Percentiles rank a stretch among this genome's conserved stretches.
These are phyloP conservation scores for Sepiola atlantica DNA, from an alignment of 2,888 invertebrate species.

Conservation along the genomic window DNA sequence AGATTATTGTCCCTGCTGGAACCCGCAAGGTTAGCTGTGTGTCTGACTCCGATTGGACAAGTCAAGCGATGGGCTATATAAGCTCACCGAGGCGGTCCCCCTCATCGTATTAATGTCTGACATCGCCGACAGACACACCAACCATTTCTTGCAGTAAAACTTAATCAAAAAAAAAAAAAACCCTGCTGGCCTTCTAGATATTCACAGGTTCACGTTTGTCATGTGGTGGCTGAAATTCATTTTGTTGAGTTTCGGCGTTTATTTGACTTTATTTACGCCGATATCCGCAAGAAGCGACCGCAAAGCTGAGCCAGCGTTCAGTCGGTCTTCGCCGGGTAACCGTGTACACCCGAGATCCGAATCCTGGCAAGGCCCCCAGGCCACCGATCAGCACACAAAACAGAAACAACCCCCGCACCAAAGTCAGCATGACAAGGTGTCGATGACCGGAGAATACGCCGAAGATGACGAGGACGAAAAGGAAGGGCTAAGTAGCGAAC, in stretches of 20 bases:
- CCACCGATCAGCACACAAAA: not conserved
- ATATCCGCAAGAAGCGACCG: constrained; percentile 36
- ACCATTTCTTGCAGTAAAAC: not conserved
- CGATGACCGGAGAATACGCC: not conserved
- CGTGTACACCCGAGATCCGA: not conserved
- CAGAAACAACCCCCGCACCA: not conserved
- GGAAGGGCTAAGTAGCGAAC: not conserved
- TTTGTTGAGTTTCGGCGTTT: not conserved
- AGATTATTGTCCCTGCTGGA: not conserved
- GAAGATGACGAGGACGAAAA: not conserved
- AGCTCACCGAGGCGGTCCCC: not conserved
- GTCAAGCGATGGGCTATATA: not conserved
- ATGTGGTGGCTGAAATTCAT: constrained; percentile 38
- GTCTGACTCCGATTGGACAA: not conserved
- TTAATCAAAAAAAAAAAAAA: not conserved
- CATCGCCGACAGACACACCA: not conserved
- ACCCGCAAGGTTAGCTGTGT: not conserved
- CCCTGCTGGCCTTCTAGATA: not conserved
- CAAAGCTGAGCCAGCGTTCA: not conserved
- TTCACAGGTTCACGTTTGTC: constrained; percentile 32
- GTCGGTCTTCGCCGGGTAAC: not conserved
- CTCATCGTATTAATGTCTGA: not conserved
- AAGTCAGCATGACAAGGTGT: not conserved
- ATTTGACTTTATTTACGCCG: not conserved
- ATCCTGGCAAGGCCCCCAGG: not conserved